Base-by-base conservation (phyloP, 1,140 invertebrate genomes). In the Plutomurus gul region DNA sequence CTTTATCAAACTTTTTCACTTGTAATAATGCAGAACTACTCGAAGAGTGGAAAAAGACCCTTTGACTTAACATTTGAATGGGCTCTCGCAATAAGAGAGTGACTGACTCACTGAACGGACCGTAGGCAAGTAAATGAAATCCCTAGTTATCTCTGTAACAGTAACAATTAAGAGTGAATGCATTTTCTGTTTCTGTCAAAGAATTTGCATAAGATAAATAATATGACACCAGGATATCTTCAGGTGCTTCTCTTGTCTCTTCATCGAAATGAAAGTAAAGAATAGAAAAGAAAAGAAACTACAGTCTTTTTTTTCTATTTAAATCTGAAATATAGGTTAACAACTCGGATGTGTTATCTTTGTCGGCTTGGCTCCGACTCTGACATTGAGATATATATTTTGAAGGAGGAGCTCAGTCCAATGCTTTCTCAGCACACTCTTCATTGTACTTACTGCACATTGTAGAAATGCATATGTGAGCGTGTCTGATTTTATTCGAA, bases 241-340 rank as follows among this genome's bases (percentile, higher is more conserved):
- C n/a, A n/a, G n/a, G n/a, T n/a, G 30, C 56, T n/a, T 30, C 36
- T 65, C 56, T 65, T 65, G 56, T 65, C 56, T 65, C 56, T 65
- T 27, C 25, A 65, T 65, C 56, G 36, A 65, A 65, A 65, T 65
- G 56, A 65, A 65, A 65, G 56, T 65, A 27, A 65, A 65, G 25
- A 65, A 65, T 65, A 65, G 56, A 65, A 65, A 65, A 65, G 56
- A 65, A 65, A 65, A 65, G 56, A 65, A 65, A 65, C 56, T 65
- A n/a, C 30, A 7, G n/a, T 2, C n/a, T 33, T 65, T 65, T 65
- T 65, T 65, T n/a, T 51, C 16, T 51, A 30, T 4, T 33, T 10
- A 51, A 22, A 22, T 33, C 6, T 56, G 16, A 22, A 30, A 65
- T 65, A 65, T 65, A 65, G 56, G 56, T 65, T 65, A 65, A 65